phyloP scores from a whole-genome alignment of 2,113 vertebrate genomes.

The Hypocryptadius cinnamomeus region DNA sequence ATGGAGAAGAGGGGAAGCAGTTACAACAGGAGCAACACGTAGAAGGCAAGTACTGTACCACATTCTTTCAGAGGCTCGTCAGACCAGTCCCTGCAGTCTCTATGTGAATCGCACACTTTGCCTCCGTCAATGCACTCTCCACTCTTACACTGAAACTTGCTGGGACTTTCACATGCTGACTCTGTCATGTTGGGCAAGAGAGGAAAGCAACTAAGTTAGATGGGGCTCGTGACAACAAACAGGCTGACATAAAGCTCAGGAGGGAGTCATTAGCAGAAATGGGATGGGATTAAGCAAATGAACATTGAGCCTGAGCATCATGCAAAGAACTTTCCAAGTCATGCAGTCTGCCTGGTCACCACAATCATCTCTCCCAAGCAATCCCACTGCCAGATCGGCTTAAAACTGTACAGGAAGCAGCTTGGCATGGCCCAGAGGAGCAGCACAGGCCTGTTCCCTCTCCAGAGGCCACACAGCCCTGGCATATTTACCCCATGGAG shows the following conservation, averaged over 20 bases:
- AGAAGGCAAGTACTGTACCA: conserved; percentile 79
- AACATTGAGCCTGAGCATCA: conserved; percentile 1
- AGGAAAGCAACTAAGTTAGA: conserved; percentile 62
- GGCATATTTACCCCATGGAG: background rate
- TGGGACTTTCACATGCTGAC: conserved; percentile 85
- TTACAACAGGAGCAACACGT: conserved; percentile 61
- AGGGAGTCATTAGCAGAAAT: conserved; percentile 37
- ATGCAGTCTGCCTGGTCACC: background rate
- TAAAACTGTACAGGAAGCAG: background rate
- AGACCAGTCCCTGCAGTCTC: conserved; percentile 96
- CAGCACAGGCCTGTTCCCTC: background rate
- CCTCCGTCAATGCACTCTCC: conserved; percentile 91
- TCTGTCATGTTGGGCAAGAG: conserved; percentile 75
- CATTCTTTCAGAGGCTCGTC: conserved; percentile 94
- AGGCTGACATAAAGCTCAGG: conserved; percentile 25
- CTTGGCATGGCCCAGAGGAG: background rate
- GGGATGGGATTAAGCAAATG: conserved; percentile 28
- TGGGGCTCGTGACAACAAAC: conserved; percentile 6
- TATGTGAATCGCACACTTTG: conserved; percentile 91
- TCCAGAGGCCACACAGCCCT: background rate
- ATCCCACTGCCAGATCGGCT: background rate
- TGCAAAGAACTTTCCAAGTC: background rate
- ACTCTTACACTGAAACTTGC: conserved; percentile 92
- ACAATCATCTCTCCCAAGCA: background rate
- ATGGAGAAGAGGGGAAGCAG: conserved; percentile 56